These are phyloP conservation scores for Rhogogaster chlorosoma DNA, from an alignment of 2,888 invertebrate species.

Conservation along the genomic window DNA sequence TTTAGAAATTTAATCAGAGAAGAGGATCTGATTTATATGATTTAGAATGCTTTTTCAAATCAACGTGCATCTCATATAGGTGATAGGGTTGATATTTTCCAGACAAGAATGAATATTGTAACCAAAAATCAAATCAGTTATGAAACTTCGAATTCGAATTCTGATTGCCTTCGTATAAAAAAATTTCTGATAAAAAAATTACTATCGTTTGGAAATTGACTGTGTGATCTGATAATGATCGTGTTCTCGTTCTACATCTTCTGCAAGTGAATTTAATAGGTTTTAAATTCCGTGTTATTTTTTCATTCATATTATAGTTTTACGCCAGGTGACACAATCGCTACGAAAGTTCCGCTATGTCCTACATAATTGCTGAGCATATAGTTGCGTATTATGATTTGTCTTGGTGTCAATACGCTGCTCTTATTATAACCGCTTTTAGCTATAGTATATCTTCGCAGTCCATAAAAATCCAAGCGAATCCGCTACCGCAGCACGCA, in stretches of 20 bases:
- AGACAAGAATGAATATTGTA: not conserved
- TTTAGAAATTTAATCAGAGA: not conserved
- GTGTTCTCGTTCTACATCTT: not conserved
- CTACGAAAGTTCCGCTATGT: slow-evolving; percentile 74
- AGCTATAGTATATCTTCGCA: not conserved
- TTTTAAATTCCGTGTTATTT: not conserved
- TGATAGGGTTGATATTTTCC: not conserved
- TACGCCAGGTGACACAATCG: slow-evolving; percentile 37
- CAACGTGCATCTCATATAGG: not conserved
- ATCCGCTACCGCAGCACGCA: slow-evolving; percentile 46
- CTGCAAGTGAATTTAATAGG: not conserved
- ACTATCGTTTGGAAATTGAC: not conserved
- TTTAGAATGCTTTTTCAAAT: not conserved
- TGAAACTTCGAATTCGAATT: not conserved
- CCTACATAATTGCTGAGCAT: slow-evolving; percentile 69
- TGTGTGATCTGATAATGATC: not conserved
- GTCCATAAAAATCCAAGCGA: slow-evolving; percentile 54
- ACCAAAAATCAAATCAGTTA: not conserved
- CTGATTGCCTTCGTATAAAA: not conserved
- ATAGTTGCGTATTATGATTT: slow-evolving; percentile 27
- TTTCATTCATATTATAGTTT: slow-evolving; percentile 6
- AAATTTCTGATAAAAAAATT: not conserved
- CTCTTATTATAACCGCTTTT: not conserved
- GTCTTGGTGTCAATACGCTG: slow-evolving; percentile 23
- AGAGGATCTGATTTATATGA: not conserved